Base-by-base conservation (phyloP, 2,113 vertebrate genomes). In the Sapayoa aenigma region DNA sequence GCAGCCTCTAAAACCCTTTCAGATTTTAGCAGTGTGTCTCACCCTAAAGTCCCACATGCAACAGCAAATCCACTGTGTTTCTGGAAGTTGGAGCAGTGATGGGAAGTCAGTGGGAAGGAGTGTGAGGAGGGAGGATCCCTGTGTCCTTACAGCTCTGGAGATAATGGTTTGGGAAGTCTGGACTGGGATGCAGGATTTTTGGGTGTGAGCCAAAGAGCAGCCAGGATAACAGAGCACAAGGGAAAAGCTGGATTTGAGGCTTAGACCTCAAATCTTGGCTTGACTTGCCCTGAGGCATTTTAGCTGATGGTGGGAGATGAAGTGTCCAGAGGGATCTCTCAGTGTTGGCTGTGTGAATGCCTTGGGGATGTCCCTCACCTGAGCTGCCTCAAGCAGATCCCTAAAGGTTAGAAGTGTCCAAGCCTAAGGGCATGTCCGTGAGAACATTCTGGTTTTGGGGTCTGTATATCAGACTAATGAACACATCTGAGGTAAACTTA, bases 401-500 rank as follows among this genome's bases (percentile, higher is more conserved):
- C 91, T 31, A 1, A 78, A 78, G 71, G 82, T 4, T 47, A 75
- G 84, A 25, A 18, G 30, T 74, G 31, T 10, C 42, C 23, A 10
- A 47, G 37, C 68, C 28, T 69, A 31, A 14, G 68, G 91, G 42
- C 59, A 62, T 0, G 5, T 28, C 50, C 18, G 0, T 5, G 39
- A 68, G 47, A 69, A 1, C 79, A 3, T 19, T 5, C 21, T 15
- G 71, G 24, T 5, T 18, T 39, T 76, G 53, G n/a, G n/a, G 16
- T 16, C 22, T 14, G 12, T 9, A 1, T 9, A 4, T 2, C 31
- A 2, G 8, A n/a, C 28, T 20, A 39, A 55, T 5, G 59, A 58
- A 14, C 62, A 6, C 53, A 13, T 25, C 62, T 46, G 74, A 73
- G 52, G 55, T 16, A 59, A 33, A 15, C 28, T 63, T 55, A 25